Conservation (phyloP, 2,113 vertebrate genomes). For the Lipophrys pholis region DNA sequence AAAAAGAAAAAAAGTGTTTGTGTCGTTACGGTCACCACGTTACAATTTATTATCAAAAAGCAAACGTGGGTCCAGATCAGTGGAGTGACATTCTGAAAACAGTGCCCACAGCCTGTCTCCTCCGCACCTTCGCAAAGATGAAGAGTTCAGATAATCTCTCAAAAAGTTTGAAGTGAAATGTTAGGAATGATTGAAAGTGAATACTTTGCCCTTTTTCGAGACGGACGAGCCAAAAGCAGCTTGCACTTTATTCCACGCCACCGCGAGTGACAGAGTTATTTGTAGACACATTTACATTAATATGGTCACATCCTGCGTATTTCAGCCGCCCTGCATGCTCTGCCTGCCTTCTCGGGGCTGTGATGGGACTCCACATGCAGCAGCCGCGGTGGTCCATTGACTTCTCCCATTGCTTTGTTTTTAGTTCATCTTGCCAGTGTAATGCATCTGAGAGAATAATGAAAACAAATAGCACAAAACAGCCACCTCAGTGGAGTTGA, state of each 20-base stretch:
- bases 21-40: background rate
- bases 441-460: slow-evolving; percentile 62
- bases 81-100: slow-evolving; percentile 14
- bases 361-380: slow-evolving; percentile 7
- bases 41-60: slow-evolving; percentile 6
- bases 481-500: slow-evolving; percentile 39
- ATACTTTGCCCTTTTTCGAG: slow-evolving; percentile 58
- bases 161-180: slow-evolving; percentile 55
- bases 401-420: slow-evolving; percentile 38
- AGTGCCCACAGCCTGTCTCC: background rate
- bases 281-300: slow-evolving; percentile 30
- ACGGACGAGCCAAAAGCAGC: slow-evolving; percentile 33
- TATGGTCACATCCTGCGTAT: slow-evolving; percentile 6
- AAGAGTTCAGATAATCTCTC: slow-evolving; percentile 37
- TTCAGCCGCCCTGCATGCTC: slow-evolving; percentile 3
- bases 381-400: slow-evolving; percentile 19
- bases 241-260: slow-evolving; percentile 1
- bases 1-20: background rate
- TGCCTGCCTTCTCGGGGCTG: background rate
- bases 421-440: slow-evolving; percentile 33
- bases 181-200: slow-evolving; percentile 59
- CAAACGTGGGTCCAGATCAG: background rate
- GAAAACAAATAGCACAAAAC: slow-evolving; percentile 78
- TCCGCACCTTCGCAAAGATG: slow-evolving; percentile 23
- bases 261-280: slow-evolving; percentile 27